Percentiles rank a stretch among this genome's conserved stretches.
Conservation (phyloP, 2,113 vertebrate genomes). For the Calypte anna region DNA sequence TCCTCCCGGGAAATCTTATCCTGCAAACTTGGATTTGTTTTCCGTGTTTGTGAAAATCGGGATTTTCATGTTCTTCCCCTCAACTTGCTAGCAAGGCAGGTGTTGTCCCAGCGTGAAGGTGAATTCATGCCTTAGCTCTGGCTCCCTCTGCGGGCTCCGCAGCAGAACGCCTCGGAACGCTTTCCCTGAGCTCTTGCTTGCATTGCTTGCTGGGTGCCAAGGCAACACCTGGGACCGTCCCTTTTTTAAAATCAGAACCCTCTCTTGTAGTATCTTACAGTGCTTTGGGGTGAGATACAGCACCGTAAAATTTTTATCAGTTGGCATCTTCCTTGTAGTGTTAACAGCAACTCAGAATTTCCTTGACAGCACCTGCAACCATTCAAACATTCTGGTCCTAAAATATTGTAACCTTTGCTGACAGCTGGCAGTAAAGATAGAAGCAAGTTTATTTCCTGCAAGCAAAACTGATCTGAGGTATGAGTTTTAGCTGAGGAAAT, state of each 20-base stretch:
- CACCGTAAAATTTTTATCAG: neutral
- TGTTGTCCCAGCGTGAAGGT: neutral
- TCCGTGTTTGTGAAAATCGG: neutral
- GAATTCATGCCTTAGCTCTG: neutral
- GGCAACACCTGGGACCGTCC: neutral
- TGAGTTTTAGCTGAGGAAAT: neutral
- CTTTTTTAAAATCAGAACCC: rapidly evolving
- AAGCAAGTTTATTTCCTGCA: neutral
- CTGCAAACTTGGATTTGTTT: neutral
- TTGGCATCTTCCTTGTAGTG: neutral
- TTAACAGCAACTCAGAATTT: neutral
- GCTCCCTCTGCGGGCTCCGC: constrained; percentile 46
- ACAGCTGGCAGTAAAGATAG: neutral
- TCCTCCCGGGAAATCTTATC: rapidly evolving
- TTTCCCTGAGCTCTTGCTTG: neutral
- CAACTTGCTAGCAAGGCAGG: rapidly evolving
- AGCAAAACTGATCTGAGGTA: neutral
- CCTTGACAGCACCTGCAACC: neutral
- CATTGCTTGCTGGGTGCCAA: neutral
- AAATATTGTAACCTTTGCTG: neutral
- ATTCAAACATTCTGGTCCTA: neutral
- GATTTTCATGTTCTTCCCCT: neutral
- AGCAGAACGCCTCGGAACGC: neutral
- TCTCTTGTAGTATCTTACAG: rapidly evolving
- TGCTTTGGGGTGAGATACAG: too few species aligned